Evolutionary conservation across 2,113 vertebrate species (phyloP), one percentile per base, ranked within the genome.

Genomic region (Caretta caretta): DNA sequence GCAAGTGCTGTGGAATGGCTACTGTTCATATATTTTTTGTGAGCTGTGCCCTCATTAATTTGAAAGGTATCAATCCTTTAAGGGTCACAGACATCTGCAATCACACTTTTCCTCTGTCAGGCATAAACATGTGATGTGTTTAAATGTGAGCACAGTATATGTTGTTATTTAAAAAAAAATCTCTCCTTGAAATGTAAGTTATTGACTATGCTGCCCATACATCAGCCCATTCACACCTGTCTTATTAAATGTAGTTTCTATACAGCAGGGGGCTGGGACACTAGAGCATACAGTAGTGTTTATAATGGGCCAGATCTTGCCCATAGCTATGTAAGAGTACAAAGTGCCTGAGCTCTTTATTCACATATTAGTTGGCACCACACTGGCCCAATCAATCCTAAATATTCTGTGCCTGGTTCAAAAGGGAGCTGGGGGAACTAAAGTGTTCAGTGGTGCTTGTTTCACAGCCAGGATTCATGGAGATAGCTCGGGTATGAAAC

Each of bases 1-100:
- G 88, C 91, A 96, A 97, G 92, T 96, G 96, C 93, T 98, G 88
- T 79, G 98, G 90, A 86, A 95, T 89, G 53, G 83, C 93, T 97
- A 91, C 96, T 81, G n/a, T 95, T 96, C 62, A 86, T 85, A 90
- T 90, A 78, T 95, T 20, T 94, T 94, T 96, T 97, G 93, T 92
- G 93, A 97, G 87, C 59, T 88, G 57, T 84, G 62, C 57, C 93
- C 87, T 96, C 83, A 94, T 96, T 93, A 88, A 90, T 95, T 91
- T 86, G 87, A 90, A 95, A 93, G 62, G 59, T 92, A 93, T 89
- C 84, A 76, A 88, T 93, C 88, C 95, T 95, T 90, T 89, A 96
- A 93, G 86, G 93, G 93, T 75, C 69, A 89, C 65, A 95, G 90
- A 89, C 65, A 92, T 93, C 56, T 89, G 65, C 87, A 89, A 91